phyloP scores from a whole-genome alignment of 53 echinoderm and acorn worm species.

The Luidia sarsii region DNA sequence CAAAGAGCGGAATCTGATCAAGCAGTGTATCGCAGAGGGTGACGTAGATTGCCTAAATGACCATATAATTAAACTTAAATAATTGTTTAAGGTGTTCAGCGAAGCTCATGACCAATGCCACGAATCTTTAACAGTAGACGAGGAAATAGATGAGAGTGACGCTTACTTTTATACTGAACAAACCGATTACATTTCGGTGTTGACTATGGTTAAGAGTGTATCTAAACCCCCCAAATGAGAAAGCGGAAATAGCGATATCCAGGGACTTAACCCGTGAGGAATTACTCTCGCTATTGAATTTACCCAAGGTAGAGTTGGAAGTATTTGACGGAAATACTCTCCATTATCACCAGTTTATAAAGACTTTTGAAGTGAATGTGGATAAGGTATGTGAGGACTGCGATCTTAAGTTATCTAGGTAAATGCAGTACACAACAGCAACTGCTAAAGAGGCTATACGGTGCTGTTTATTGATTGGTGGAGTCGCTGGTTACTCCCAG shows the following conservation, averaged over 20 bases:
- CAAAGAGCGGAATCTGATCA: slow-evolving; percentile 27
- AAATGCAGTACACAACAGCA: slow-evolving; percentile 53
- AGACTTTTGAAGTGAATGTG: slow-evolving; percentile 52
- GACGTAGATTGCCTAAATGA: not conserved
- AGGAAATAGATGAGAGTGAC: slow-evolving; percentile 43
- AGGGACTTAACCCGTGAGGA: slow-evolving; percentile 34
- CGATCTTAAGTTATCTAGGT: slow-evolving; percentile 34
- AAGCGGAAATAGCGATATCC: slow-evolving; percentile 5
- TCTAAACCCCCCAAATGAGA: not conserved
- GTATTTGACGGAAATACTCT: slow-evolving; percentile 51
- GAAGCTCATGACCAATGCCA: not conserved
- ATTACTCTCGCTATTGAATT: slow-evolving; percentile 33
- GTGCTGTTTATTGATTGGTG: slow-evolving; percentile 44
- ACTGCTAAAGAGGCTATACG: slow-evolving; percentile 55
- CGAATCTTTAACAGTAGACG: slow-evolving; percentile 18
- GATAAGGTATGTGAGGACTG: slow-evolving; percentile 40
- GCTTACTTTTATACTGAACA: slow-evolving; percentile 47
- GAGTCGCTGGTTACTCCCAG: slow-evolving; percentile 17
- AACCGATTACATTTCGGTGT: slow-evolving; percentile 6
- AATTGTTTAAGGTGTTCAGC: not conserved
- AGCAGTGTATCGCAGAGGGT: slow-evolving; percentile 44
- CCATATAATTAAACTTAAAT: not conserved
- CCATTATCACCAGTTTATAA: slow-evolving; percentile 51
- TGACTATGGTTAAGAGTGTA: slow-evolving; percentile 9
- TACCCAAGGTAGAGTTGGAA: slow-evolving; percentile 52